These are phyloP conservation scores for Microcebus griseorufus DNA, from an alignment of 2,113 vertebrate species.

Conservation along the genomic window DNA sequence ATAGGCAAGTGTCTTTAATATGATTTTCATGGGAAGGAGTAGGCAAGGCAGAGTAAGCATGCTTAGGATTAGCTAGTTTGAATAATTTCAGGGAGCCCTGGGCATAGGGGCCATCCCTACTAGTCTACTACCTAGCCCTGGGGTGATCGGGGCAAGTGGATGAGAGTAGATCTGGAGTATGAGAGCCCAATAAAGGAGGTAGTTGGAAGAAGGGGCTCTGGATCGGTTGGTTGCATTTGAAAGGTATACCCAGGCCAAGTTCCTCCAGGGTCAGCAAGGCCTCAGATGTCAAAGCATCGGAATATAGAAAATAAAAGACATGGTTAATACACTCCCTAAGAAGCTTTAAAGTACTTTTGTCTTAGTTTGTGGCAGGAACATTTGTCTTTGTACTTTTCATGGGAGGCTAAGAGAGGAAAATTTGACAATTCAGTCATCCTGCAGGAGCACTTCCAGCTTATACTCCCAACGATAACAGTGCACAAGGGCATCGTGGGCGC, in stretches of 20 bases:
- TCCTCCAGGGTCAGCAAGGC: neutral
- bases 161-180: neutral
- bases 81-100: neutral
- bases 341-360: neutral
- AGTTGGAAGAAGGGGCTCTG: neutral
- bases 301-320: neutral
- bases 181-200: neutral
- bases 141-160: neutral
- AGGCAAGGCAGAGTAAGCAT: neutral
- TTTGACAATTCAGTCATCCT: neutral
- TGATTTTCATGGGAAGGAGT: neutral
- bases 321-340: neutral
- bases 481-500: neutral
- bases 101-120: neutral
- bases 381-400: constrained; percentile 9
- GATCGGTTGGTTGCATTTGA: neutral
- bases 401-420: neutral
- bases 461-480: neutral
- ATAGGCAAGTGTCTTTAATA: neutral
- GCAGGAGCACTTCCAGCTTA: neutral
- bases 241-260: neutral
- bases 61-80: neutral
- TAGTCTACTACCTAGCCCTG: neutral
- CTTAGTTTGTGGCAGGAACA: neutral
- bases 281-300: neutral